phyloP scores from a whole-genome alignment of 2,797 vertebrate genomes.

The Notolabrus celidotus region DNA sequence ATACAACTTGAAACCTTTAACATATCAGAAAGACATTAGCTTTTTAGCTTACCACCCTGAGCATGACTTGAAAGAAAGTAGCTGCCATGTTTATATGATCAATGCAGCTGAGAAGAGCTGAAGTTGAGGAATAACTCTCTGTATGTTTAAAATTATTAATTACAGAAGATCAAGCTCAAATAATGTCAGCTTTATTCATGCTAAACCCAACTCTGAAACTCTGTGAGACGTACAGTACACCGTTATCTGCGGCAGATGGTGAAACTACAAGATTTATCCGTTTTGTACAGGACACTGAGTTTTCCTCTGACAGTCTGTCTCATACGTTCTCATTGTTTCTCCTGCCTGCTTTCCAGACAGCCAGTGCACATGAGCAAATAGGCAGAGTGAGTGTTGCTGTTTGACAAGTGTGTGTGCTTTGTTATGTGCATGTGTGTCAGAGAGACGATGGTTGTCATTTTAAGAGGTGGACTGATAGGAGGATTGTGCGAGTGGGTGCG shows the following conservation, averaged over 20 bases:
- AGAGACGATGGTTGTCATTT: slow-evolving; percentile 53
- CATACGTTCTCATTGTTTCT: slow-evolving; percentile 49
- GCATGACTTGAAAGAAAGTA: too few species aligned
- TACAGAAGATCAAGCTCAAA: too few species aligned
- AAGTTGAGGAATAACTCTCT: too few species aligned
- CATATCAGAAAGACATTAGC: too few species aligned
- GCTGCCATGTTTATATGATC: too few species aligned
- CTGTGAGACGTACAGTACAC: neutral
- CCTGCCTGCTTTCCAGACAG: slow-evolving; percentile 59
- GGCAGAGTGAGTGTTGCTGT: slow-evolving; percentile 45
- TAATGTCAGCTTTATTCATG: neutral
- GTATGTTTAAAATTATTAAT: too few species aligned
- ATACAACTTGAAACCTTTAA: too few species aligned
- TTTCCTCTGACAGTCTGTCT: slow-evolving; percentile 41
- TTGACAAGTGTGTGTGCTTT: slow-evolving; percentile 31
- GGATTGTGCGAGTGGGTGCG: slow-evolving; percentile 25
- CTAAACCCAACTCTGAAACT: slow-evolving; percentile 10
- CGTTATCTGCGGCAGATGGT: neutral
- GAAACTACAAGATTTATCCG: slow-evolving; percentile 17
- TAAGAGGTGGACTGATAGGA: slow-evolving; percentile 55
- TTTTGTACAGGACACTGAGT: slow-evolving; percentile 35
- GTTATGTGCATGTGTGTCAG: slow-evolving; percentile 17
- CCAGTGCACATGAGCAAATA: slow-evolving; percentile 53
- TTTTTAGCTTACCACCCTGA: too few species aligned
- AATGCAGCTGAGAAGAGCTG: too few species aligned